Base-by-base conservation (phyloP, 1,140 invertebrate species). In the Drosophila leontia region DNA sequence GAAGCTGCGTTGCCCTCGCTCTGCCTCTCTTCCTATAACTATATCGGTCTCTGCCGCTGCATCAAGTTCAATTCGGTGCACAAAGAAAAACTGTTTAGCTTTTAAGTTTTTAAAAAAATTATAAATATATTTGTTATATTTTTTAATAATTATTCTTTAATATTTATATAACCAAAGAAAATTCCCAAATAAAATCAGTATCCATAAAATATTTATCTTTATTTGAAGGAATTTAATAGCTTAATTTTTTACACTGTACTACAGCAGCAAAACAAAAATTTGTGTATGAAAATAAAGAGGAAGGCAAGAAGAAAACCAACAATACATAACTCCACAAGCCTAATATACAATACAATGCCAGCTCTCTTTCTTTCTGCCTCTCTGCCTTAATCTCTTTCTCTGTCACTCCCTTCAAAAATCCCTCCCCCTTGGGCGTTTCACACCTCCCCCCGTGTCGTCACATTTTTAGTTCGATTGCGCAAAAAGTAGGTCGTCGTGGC, bases 401-500 rank as follows among this genome's bases (percentile, higher is more conserved):
- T 57, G 15, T 45, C 53, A 7, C 45, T 56, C 19, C 47, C 56
- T 26, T 45, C 45, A 12, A 37, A 48, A 70, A 61, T 45, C 67
- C 58, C 48, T 48, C 47, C 41, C 70, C 34, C 15, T 57, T n/a
- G 13, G 23, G 8, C 50, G 37, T 51, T 67, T 39, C 39, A 29
- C 37, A 42, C 68, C 53, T 71, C 69, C 51, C 51, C 42, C 53
- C 47, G 65, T 60, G 65, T 78, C 84, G 29, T 80, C 84, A 88
- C 69, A 68, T 65, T 88, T 78, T 82, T 78, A 80, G 84, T 88
- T 87, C 84, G 84, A 84, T 87, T 88, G 80, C 84, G 84, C 84
- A 87, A 90, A 84, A 87, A 88, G 84, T 87, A 87, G 84, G 84
- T 87, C 84, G 84, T 71, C 65, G 80, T 61, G 84, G 84, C 85